These are phyloP conservation scores for Cecropterus lyciades DNA, from an alignment of 1,140 invertebrate species.

Conservation along the genomic window DNA sequence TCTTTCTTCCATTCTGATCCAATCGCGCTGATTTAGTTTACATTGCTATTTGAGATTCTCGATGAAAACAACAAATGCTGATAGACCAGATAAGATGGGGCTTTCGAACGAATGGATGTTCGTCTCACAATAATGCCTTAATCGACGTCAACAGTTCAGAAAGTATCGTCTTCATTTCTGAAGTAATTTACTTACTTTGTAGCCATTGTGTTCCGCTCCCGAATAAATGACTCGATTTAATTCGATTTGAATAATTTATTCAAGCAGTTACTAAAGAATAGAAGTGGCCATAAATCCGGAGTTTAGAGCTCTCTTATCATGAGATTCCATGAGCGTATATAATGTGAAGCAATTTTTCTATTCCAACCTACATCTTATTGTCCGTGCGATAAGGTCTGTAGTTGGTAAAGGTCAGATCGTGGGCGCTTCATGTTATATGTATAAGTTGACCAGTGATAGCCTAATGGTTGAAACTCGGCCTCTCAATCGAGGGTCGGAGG, in stretches of 20 bases:
- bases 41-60: conserved; percentile 15
- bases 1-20: conserved; percentile 27
- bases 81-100: conserved; percentile 29
- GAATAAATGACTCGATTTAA: conserved; percentile 38
- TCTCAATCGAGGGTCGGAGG: no score
- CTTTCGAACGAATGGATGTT: conserved; percentile 14
- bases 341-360: not conserved
- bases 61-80: conserved; percentile 24
- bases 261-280: conserved; percentile 20
- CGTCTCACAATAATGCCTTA: conserved; percentile 29
- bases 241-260: conserved; percentile 42
- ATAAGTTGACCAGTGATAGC: no score
- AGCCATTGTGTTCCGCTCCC: conserved; percentile 25
- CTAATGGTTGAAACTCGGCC: no score
- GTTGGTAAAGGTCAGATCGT: no score
- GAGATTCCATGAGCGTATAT: not conserved
- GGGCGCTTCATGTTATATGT: no score
- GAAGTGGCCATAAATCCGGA: conserved; percentile 29
- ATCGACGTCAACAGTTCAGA: conserved; percentile 22
- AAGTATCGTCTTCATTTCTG: conserved; percentile 23
- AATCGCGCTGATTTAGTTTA: conserved; percentile 28
- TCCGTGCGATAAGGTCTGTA: not conserved
- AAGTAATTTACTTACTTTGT: conserved; percentile 39
- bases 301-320: conserved; percentile 19
- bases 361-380: conserved; percentile 9